These are phyloP conservation scores for Onychomys torridus DNA, from an alignment of 2,797 vertebrate genomes.

Conservation along the genomic window DNA sequence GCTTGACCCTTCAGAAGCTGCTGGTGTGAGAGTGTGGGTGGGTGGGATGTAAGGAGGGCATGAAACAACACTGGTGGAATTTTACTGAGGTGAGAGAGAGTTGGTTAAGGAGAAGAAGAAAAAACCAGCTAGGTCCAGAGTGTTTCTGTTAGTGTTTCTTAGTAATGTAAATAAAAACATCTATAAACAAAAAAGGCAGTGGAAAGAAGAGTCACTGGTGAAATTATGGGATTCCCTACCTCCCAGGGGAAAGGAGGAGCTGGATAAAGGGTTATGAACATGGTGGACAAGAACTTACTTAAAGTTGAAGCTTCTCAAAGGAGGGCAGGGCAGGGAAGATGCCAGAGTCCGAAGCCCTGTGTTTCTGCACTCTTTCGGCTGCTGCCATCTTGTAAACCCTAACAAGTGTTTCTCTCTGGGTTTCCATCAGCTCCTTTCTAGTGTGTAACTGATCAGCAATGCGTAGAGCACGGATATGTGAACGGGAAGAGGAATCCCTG, in stretches of 20 bases:
- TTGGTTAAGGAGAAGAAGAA: neutral
- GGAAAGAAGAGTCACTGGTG: neutral
- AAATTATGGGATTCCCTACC: neutral
- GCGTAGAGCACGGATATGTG: neutral
- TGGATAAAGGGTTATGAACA: neutral
- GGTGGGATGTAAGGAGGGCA: neutral
- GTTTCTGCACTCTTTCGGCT: neutral
- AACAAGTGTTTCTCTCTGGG: neutral
- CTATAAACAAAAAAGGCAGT: neutral
- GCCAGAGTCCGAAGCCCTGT: neutral
- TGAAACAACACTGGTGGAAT: neutral
- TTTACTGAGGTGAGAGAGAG: neutral
- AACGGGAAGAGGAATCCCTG: neutral
- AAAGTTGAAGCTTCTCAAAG: neutral
- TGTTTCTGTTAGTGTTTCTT: constrained; percentile 13
- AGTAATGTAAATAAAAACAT: constrained; percentile 9
- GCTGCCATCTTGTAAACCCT: neutral
- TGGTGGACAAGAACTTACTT: neutral
- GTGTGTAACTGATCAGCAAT: neutral
- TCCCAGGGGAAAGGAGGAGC: neutral
- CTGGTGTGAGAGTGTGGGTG: neutral
- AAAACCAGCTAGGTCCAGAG: neutral
- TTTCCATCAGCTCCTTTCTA: neutral
- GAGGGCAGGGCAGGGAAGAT: neutral
- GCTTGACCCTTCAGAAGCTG: neutral